phyloP scores from a whole-genome alignment of 2,888 invertebrate species.

The Tenthredo scrophulariae region DNA sequence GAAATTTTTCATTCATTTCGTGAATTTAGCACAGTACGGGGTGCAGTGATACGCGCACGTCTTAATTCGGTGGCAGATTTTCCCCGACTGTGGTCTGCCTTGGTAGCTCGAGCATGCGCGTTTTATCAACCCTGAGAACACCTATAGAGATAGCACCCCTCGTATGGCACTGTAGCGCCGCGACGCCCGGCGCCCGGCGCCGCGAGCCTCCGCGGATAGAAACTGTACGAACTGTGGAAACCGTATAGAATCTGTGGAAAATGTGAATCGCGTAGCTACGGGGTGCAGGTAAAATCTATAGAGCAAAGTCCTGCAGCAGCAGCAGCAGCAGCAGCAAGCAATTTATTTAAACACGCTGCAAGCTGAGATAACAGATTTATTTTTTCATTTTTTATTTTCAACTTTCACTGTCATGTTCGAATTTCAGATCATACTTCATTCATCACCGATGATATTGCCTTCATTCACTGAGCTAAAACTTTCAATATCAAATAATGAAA shows the following conservation, averaged over 20 bases:
- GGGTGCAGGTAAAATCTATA: constrained; percentile 40
- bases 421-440: not conserved
- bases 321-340: constrained; percentile 16
- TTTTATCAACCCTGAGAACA: constrained; percentile 66
- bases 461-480: too few relatives aligned
- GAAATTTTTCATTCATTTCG: not conserved
- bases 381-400: not conserved
- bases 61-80: constrained; percentile 76
- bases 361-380: constrained; percentile 34
- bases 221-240: constrained; percentile 42
- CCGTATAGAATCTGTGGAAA: constrained; percentile 26
- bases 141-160: constrained; percentile 52
- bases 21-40: constrained; percentile 33
- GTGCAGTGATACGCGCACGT: constrained; percentile 71
- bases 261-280: constrained; percentile 19
- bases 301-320: not conserved
- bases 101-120: constrained; percentile 76
- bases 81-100: constrained; percentile 76
- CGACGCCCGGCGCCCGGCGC: constrained; percentile 49
- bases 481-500: not conserved
- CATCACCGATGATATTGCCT: not conserved
- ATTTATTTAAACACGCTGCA: constrained; percentile 38
- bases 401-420: not conserved
- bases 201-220: constrained; percentile 29
- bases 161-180: constrained; percentile 55